Conservation (phyloP, 2,888 invertebrate genomes). For the Lordiphosa fenestrarum region DNA sequence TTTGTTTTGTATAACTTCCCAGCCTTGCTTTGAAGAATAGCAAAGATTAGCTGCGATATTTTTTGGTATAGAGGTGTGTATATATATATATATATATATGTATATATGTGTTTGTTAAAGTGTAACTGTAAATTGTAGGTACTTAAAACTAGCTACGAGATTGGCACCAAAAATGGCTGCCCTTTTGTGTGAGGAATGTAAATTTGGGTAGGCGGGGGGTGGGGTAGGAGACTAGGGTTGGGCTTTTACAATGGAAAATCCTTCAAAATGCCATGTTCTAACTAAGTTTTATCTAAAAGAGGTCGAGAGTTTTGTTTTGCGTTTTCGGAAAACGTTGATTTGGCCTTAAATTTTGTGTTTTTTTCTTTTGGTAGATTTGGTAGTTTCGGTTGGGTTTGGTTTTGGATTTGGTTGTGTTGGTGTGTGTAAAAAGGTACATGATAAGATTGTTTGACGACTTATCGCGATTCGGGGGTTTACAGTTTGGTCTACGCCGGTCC, state of each 20-base stretch:
- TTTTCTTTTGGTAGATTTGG: slow-evolving; percentile 45
- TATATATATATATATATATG: slow-evolving; percentile 10
- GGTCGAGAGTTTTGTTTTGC: slow-evolving; percentile 53
- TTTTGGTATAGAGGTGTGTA: slow-evolving; percentile 12
- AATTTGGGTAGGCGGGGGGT: slow-evolving; percentile 15
- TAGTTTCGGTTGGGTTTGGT: slow-evolving; percentile 61
- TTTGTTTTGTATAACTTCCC: slow-evolving; percentile 32
- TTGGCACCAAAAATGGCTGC: slow-evolving; percentile 46
- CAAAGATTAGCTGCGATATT: slow-evolving; percentile 37
- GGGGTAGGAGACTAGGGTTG: neutral
- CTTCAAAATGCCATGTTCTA: slow-evolving; percentile 46
- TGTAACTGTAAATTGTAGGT: slow-evolving; percentile 57
- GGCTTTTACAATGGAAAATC: slow-evolving; percentile 50
- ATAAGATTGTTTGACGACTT: slow-evolving; percentile 57
- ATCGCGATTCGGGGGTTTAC: slow-evolving; percentile 14
- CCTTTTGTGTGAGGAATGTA: slow-evolving; percentile 24
- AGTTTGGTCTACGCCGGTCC: slow-evolving; percentile 18
- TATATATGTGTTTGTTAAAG: slow-evolving; percentile 23
- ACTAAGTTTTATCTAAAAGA: slow-evolving; percentile 48
- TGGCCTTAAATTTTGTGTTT: slow-evolving; percentile 44
- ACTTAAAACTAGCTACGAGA: slow-evolving; percentile 54
- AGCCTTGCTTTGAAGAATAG: slow-evolving; percentile 45
- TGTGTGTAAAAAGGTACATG: slow-evolving; percentile 55
- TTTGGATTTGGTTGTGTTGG: slow-evolving; percentile 25
- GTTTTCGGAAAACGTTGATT: slow-evolving; percentile 70